Percentiles rank a stretch among this genome's conserved stretches.
Evolutionary conservation across 2,113 vertebrate genomes (phyloP).

Genomic region (Cyanoramphus novaezelandiae): DNA sequence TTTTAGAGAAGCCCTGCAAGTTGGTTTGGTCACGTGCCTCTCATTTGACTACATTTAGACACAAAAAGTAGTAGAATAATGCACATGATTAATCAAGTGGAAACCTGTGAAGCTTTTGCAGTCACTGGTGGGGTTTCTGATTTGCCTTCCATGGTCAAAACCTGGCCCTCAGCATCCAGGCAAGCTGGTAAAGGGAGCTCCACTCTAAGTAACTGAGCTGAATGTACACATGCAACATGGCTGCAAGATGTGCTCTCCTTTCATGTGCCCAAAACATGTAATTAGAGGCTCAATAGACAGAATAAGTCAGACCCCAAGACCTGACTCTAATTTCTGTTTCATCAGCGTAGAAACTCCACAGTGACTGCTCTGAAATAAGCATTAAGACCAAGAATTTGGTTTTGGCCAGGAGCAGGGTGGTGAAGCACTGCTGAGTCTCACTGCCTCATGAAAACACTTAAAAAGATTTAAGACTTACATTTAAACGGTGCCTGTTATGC

Average conservation of each 20-base stretch:
- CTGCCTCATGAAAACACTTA: background rate
- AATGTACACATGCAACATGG: rapidly evolving
- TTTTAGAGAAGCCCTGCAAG: background rate
- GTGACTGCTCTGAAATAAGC: background rate
- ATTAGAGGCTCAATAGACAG: background rate
- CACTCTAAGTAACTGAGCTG: background rate
- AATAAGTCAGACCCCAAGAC: background rate
- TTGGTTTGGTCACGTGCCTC: background rate
- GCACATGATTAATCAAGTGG: background rate
- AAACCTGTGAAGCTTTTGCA: background rate
- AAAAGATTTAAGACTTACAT: background rate
- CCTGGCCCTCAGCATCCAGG: background rate
- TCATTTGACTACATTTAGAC: background rate
- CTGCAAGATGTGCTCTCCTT: background rate
- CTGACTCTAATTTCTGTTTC: background rate
- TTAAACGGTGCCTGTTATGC: background rate
- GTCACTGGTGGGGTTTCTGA: background rate
- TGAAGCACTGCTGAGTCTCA: background rate
- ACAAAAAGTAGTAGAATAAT: background rate
- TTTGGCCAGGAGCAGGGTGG: background rate
- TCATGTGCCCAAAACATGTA: background rate
- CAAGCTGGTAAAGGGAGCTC: background rate
- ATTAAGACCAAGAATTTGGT: background rate
- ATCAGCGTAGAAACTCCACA: background rate
- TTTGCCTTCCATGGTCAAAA: background rate